These are phyloP conservation scores for Crotalus helleri DNA, from an alignment of 2,113 vertebrate species.

Conservation along the genomic window DNA sequence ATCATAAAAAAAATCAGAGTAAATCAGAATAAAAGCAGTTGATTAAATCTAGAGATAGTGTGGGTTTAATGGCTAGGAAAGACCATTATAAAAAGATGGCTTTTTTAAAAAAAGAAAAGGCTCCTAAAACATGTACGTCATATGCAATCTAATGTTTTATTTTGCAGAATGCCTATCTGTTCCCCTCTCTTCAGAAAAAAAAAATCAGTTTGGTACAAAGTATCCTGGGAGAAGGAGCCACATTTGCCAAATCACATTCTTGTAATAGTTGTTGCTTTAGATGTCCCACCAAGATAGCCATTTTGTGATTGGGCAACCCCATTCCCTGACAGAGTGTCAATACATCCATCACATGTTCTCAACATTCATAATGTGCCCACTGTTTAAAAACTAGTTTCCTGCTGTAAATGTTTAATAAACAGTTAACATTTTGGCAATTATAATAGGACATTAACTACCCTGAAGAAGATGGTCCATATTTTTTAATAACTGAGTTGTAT, in stretches of 20 bases:
- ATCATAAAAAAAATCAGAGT: background rate
- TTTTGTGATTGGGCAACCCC: background rate
- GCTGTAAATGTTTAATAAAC: background rate
- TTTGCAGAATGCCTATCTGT: background rate
- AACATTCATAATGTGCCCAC: background rate
- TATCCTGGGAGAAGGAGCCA: background rate
- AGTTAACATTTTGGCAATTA: background rate
- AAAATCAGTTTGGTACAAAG: background rate
- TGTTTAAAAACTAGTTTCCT: background rate
- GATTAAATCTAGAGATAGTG: background rate
- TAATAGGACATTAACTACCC: background rate
- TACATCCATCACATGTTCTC: background rate
- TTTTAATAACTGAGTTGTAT: background rate
- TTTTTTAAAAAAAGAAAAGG: background rate
- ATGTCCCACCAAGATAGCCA: background rate
- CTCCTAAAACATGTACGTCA: background rate
- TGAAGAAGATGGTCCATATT: background rate
- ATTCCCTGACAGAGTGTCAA: background rate
- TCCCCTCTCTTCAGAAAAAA: background rate
- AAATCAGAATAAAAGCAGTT: background rate
- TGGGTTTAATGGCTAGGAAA: background rate
- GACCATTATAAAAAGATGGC: background rate
- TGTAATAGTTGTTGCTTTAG: background rate
- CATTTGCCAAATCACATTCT: background rate
- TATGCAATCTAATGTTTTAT: background rate